Percentiles rank a stretch among this genome's conserved stretches.
Evolutionary conservation across 2,888 invertebrate species (phyloP).

Genomic region (Phyto melanocephala): DNA sequence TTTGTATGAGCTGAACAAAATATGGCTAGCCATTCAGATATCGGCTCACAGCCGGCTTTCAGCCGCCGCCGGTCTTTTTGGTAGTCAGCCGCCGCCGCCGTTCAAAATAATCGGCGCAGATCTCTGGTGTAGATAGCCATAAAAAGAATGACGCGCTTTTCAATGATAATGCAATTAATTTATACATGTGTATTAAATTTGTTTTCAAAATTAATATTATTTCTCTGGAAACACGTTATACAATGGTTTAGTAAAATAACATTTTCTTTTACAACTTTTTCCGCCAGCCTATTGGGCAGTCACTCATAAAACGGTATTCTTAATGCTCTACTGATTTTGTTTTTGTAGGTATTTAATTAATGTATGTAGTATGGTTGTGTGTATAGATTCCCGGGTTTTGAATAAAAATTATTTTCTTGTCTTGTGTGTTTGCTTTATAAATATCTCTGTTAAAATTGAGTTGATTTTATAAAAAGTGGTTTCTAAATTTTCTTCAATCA

Average conservation of each 20-base stretch:
- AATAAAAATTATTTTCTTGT: neutral
- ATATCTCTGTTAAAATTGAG: neutral
- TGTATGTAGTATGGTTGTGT: neutral
- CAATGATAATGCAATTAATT: neutral
- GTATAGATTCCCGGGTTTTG: conserved; percentile 25
- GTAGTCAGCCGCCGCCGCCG: too few species aligned
- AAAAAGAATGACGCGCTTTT: neutral
- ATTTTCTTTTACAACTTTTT: neutral
- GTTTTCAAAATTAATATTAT: too few species aligned
- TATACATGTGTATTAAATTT: neutral
- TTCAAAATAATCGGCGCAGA: too few species aligned
- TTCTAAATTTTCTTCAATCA: too few species aligned
- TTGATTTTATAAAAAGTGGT: neutral
- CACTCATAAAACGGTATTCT: neutral
- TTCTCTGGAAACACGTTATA: too few species aligned
- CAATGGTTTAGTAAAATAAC: neutral
- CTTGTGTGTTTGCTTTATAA: neutral
- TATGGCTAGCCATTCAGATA: too few species aligned
- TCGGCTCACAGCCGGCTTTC: too few species aligned
- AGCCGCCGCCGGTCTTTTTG: too few species aligned
- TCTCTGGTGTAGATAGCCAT: neutral
- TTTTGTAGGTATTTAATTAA: neutral
- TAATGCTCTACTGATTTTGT: conserved; percentile 11
- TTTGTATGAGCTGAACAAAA: too few species aligned
- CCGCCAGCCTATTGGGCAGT: too few species aligned